phyloP scores from a whole-genome alignment of 2,888 invertebrate species.

The Harpalus rufipes region DNA sequence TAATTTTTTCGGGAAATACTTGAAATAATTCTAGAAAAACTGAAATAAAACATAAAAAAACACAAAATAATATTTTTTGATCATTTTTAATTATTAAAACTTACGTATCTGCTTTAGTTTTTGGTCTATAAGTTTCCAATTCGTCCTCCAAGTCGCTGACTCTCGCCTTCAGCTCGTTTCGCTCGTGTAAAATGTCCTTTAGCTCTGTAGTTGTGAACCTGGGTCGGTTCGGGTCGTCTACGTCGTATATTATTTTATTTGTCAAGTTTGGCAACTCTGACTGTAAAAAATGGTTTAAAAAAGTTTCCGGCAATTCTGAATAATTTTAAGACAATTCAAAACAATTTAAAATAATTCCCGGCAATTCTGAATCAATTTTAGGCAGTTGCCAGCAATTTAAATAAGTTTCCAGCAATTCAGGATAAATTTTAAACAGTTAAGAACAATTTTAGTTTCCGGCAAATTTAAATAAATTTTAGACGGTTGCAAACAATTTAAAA shows the following conservation, averaged over 20 bases:
- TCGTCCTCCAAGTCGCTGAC: conserved; percentile 97
- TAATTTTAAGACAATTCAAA: too few species aligned
- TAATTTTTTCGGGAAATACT: not conserved
- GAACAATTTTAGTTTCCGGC: too few species aligned
- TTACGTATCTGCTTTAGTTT: conserved; percentile 78
- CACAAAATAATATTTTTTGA: not conserved
- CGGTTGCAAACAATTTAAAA: too few species aligned
- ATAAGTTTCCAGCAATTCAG: too few species aligned
- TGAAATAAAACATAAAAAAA: not conserved
- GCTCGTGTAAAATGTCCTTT: conserved; percentile 92
- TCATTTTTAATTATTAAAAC: conserved; percentile 68
- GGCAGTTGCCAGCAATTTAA: not conserved
- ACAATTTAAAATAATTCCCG: too few species aligned
- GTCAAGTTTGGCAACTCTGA: conserved; percentile 78
- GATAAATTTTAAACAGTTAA: too few species aligned
- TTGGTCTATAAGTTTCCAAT: conserved; percentile 85
- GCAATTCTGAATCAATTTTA: not conserved
- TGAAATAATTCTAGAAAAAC: not conserved
- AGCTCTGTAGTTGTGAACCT: conserved; percentile 91
- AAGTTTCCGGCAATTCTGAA: too few species aligned
- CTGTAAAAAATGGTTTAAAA: conserved; percentile 70
- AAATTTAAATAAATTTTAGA: too few species aligned
- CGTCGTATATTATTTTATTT: conserved; percentile 81
- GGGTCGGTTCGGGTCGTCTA: conserved; percentile 87
- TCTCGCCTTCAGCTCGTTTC: conserved; percentile 95